These are phyloP conservation scores for Nothocercus nigrocapillus DNA, from an alignment of 2,113 vertebrate genomes.

Conservation along the genomic window DNA sequence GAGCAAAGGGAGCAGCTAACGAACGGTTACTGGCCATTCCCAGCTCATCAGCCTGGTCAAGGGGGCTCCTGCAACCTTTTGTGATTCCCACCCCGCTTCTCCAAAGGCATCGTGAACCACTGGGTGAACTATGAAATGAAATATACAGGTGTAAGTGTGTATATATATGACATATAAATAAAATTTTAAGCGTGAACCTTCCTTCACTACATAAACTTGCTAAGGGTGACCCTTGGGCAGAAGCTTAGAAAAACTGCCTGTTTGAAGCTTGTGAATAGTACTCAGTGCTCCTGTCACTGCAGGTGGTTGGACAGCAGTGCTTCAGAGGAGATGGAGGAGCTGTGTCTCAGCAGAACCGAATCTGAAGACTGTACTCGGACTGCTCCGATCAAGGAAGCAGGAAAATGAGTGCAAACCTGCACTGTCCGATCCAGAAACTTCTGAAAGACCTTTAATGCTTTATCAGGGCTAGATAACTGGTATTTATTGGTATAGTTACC, in stretches of 20 bases:
- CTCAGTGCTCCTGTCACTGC: too few relatives aligned
- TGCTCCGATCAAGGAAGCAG: neutral
- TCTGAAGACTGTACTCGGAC: neutral
- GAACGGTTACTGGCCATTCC: neutral
- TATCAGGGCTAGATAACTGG: rapidly evolving
- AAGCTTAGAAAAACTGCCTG: neutral
- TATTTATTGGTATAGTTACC: rapidly evolving
- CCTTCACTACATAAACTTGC: neutral
- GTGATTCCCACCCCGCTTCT: neutral
- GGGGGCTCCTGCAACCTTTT: neutral
- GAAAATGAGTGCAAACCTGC: neutral
- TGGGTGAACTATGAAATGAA: neutral
- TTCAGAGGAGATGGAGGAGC: too few relatives aligned
- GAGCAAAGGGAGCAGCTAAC: neutral
- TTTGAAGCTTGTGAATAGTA: neutral
- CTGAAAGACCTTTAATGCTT: neutral
- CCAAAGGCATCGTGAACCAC: neutral
- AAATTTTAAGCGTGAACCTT: neutral
- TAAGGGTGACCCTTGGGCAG: neutral
- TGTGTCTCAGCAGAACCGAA: rapidly evolving
- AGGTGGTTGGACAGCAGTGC: neutral
- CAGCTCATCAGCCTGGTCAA: neutral
- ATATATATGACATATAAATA: too few relatives aligned
- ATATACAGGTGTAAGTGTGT: too few relatives aligned
- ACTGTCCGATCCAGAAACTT: neutral